A percentile compares a stretch with the other conserved stretches of the same genome.
These are phyloP conservation scores for Hemistola chrysoprasaria DNA, from an alignment of 2,888 invertebrate genomes.

Conservation along the genomic window DNA sequence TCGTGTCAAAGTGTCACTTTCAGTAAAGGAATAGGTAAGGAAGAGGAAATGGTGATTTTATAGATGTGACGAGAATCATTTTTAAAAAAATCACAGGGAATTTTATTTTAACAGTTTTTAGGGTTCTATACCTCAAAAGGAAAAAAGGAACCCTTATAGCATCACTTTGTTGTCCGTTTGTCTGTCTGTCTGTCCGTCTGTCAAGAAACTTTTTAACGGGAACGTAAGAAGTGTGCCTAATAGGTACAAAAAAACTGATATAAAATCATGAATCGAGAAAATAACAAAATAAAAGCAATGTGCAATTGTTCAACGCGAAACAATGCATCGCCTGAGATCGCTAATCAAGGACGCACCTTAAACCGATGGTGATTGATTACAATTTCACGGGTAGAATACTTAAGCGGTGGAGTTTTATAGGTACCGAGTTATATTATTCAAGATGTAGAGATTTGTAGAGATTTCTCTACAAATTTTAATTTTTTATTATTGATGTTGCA, in stretches of 20 bases:
- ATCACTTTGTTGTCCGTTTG: too few relatives aligned
- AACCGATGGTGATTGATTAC: conserved; percentile 26
- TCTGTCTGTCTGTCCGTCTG: too few relatives aligned
- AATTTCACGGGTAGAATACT: conserved; percentile 1
- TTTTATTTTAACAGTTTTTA: background rate
- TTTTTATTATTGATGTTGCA: too few relatives aligned
- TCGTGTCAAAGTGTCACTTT: conserved; percentile 34
- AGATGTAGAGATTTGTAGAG: too few relatives aligned
- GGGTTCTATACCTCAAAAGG: too few relatives aligned
- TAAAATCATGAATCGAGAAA: too few relatives aligned
- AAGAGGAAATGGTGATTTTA: conserved; percentile 43
- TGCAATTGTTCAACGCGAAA: conserved; percentile 4
- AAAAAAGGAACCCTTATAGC: too few relatives aligned
- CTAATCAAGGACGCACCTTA: conserved; percentile 10
- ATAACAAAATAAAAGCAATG: background rate
- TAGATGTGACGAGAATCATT: conserved; percentile 24
- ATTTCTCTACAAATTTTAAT: too few relatives aligned
- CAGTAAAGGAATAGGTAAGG: conserved; percentile 32
- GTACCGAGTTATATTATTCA: too few relatives aligned
- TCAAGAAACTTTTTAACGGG: too few relatives aligned
- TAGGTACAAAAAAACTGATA: too few relatives aligned
- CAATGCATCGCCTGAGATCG: conserved; percentile 8
- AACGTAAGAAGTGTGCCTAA: too few relatives aligned
- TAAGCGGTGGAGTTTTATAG: conserved; percentile 37
- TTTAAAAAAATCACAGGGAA: conserved; percentile 9